phyloP scores from a whole-genome alignment of 2,797 vertebrate species.

The Hippoglossus hippoglossus region DNA sequence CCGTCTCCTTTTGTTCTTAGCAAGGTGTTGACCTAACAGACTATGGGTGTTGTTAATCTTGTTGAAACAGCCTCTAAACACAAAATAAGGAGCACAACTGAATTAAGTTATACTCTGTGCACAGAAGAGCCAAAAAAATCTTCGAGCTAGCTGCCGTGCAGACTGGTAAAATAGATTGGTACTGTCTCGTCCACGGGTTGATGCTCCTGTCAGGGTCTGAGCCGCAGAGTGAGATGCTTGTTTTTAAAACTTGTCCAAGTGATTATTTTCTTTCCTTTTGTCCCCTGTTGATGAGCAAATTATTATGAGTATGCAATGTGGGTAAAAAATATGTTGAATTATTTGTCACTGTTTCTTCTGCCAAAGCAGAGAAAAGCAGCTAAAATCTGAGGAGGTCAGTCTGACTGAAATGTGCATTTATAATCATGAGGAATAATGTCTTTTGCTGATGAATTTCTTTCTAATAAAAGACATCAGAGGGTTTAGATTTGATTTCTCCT shows the following conservation, averaged over 20 bases:
- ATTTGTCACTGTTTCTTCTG: neutral
- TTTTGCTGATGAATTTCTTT: neutral
- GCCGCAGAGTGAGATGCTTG: too few species aligned
- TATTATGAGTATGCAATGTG: neutral
- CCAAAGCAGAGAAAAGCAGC: neutral
- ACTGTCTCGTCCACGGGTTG: too few species aligned
- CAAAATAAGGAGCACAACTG: too few species aligned
- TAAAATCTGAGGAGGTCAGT: neutral
- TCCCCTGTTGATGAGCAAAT: neutral
- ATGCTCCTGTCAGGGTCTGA: too few species aligned
- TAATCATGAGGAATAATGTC: neutral
- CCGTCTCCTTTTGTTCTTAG: too few species aligned
- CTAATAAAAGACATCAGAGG: neutral
- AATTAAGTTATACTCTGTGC: too few species aligned
- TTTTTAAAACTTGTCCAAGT: neutral
- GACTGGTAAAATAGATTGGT: too few species aligned
- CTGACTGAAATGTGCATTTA: neutral
- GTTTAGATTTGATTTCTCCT: neutral
- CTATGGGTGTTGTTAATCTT: too few species aligned
- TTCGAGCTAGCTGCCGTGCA: too few species aligned
- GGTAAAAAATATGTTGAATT: neutral
- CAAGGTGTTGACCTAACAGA: too few species aligned
- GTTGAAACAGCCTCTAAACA: too few species aligned
- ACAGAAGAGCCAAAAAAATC: too few species aligned
- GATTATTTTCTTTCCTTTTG: neutral